phyloP scores from a whole-genome alignment of 2,888 invertebrate species.

The Caradrina clavipalpis region DNA sequence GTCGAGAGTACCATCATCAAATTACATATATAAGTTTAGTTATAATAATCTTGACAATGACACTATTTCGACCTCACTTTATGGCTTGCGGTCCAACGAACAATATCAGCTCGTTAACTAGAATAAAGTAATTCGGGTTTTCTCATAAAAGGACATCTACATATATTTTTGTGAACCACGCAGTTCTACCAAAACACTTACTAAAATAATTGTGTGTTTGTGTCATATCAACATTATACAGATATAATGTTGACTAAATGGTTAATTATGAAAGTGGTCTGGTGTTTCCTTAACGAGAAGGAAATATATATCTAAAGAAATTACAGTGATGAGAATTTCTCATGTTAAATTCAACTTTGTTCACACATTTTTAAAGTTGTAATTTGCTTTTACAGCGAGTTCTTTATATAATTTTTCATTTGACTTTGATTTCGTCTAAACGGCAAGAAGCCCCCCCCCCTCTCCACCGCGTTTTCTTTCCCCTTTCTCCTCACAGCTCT shows the following conservation, averaged over 20 bases:
- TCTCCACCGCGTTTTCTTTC: not conserved
- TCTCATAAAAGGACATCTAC: not conserved
- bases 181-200: conserved; percentile 4
- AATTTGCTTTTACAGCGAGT: not conserved
- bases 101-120: no score
- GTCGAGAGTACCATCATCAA: no score
- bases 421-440: no score
- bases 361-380: not conserved
- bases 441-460: not conserved
- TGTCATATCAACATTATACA: no score
- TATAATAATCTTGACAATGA: not conserved
- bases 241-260: not conserved
- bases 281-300: not conserved
- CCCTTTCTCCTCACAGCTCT: not conserved
- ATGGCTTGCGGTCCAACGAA: not conserved
- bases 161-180: not conserved
- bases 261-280: no score
- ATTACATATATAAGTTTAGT: no score
- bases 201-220: conserved; percentile 1
- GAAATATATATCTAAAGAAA: not conserved
- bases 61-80: not conserved
- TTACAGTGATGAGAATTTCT: not conserved
- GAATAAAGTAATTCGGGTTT: not conserved
- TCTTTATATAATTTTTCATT: not conserved
- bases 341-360: not conserved